phyloP scores from a whole-genome alignment of 2,113 vertebrate species.

The Porphyrio hochstetteri region DNA sequence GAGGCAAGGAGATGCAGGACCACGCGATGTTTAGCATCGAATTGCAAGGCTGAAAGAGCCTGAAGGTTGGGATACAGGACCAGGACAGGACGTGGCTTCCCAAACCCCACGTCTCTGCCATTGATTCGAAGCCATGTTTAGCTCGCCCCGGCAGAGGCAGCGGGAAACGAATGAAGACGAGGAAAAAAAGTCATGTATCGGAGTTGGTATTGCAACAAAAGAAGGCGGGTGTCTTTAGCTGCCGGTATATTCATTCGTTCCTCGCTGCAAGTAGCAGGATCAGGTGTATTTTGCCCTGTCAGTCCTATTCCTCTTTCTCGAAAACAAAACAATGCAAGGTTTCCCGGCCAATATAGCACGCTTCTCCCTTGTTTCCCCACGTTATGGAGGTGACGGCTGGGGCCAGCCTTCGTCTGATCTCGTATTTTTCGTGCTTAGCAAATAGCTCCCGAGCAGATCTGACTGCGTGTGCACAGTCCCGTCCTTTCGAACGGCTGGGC shows the following conservation, averaged over 20 bases:
- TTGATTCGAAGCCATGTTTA: neutral
- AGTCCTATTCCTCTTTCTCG: neutral
- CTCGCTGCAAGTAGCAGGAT: neutral
- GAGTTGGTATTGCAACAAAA: neutral
- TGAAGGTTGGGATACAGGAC: neutral
- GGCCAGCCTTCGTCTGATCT: neutral
- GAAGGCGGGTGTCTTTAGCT: neutral
- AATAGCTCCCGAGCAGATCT: no score
- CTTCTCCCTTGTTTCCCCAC: neutral
- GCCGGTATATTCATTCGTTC: fast-evolving
- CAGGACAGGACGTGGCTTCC: neutral
- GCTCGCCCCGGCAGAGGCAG: neutral
- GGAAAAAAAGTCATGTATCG: neutral
- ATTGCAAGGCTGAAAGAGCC: neutral
- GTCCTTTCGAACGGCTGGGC: neutral
- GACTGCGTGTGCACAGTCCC: neutral
- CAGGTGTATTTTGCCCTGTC: neutral
- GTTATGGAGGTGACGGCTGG: neutral
- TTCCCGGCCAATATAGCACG: no score
- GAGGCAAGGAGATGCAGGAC: neutral
- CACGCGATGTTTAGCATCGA: neutral
- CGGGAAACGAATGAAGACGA: neutral
- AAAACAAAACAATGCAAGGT: neutral
- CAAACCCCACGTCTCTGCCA: neutral
- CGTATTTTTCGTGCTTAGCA: neutral